Evolutionary conservation across 2,888 invertebrate genomes (phyloP), one percentile per base, ranked within the genome.

Genomic region (Polyploca ridens): DNA sequence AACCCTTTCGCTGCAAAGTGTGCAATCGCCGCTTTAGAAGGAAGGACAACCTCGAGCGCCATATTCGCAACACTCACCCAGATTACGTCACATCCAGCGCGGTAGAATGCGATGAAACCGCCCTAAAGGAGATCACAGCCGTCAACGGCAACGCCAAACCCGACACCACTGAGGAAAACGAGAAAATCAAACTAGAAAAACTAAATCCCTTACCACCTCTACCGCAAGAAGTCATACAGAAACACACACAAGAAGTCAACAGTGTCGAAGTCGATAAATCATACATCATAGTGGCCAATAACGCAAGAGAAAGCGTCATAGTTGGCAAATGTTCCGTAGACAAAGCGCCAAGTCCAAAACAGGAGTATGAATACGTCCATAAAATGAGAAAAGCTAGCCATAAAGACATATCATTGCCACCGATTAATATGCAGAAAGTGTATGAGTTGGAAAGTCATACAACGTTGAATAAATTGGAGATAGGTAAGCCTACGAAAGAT

Each of bases 21-120:
- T 98, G 98, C 85, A 94, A 95, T 49, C 95, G 96, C 10, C 95
- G 95, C 57, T 97, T 97, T 81, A 92, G 96, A 59, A 93, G 98
- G 67, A 97, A 96, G 82, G 98, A 98, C 84, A 98, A 97, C 83
- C 93, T 97, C 67, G 95, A 95, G 68, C 94, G 97, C 0, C 97
- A 97, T 84, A 94, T 97, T 66, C 95, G 96, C 64, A 97, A 97
- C 85, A 96, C 97, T 64, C 97, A 98, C 85, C 95, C 96, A 0
- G 95, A 92, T 66, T 85, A 79, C 71, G 85, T 81, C 11, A 84
- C 89, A 13, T 79, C 90, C 44, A 81, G 79, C 64, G 90, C 88
- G 4, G 87, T 88, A 0, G 89, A 89, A 33, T 90, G 89, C 74
- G 93, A 92, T 72, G 83, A 84, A 49, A 76, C 72, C 8, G 89